A percentile compares a stretch with the other conserved stretches of the same genome.
These are phyloP conservation scores for Homarus americanus DNA, from an alignment of 1,140 invertebrate species.

Conservation along the genomic window DNA sequence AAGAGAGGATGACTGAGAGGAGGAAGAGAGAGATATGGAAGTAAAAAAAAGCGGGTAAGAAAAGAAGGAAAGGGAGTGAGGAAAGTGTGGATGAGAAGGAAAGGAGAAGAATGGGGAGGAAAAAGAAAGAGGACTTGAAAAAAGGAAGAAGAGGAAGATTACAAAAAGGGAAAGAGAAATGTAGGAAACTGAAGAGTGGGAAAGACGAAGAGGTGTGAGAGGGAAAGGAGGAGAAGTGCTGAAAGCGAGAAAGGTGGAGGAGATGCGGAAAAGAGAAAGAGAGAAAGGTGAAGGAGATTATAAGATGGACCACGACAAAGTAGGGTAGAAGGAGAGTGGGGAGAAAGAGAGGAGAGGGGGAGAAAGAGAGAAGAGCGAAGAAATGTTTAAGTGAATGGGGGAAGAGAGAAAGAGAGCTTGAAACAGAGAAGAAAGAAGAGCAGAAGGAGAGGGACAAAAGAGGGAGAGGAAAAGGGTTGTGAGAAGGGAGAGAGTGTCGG, in stretches of 20 bases:
- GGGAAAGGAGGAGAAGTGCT: neutral
- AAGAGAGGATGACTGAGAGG: too few relatives aligned
- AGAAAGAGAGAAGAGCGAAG: too few relatives aligned
- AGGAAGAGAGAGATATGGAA: neutral
- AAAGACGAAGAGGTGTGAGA: neutral
- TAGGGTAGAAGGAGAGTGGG: neutral
- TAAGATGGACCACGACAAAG: too few relatives aligned
- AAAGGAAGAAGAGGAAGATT: too few relatives aligned
- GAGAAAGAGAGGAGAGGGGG: neutral
- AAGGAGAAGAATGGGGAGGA: neutral
- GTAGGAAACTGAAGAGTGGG: neutral
- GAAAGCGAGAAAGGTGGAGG: neutral
- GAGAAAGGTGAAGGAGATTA: neutral
- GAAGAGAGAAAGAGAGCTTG: neutral
- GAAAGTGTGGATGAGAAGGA: neutral
- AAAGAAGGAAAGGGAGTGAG: too few relatives aligned
- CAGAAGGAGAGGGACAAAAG: too few relatives aligned
- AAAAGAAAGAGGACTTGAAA: too few relatives aligned
- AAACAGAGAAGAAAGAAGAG: too few relatives aligned
- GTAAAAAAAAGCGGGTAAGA: neutral
- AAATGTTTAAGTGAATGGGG: too few relatives aligned
- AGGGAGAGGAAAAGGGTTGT: too few relatives aligned
- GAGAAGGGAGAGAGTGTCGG: too few relatives aligned
- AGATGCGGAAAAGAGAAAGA: neutral
- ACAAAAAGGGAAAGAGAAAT: neutral